phyloP scores from a whole-genome alignment of 2,888 invertebrate genomes.

The Stenoptilia bipunctidactyla region DNA sequence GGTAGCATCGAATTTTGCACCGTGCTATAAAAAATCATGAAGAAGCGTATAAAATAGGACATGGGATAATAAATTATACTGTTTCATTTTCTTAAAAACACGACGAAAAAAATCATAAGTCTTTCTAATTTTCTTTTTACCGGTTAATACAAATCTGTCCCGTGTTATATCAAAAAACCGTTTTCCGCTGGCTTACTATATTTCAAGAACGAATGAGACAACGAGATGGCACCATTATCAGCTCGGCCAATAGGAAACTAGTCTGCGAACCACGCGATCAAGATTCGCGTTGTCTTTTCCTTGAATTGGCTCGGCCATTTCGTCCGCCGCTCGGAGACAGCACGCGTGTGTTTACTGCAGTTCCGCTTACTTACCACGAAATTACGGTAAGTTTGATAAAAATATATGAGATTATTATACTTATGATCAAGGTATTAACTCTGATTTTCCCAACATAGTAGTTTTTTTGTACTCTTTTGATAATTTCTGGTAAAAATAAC shows the following conservation, averaged over 20 bases:
- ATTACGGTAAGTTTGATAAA: not conserved
- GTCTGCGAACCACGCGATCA: not conserved
- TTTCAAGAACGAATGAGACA: not conserved
- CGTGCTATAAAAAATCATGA: too few relatives aligned
- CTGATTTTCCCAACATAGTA: not conserved
- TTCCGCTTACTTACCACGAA: not conserved
- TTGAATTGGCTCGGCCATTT: not conserved
- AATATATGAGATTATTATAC: not conserved
- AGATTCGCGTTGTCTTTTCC: not conserved
- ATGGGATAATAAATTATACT: too few relatives aligned
- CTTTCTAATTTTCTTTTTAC: too few relatives aligned
- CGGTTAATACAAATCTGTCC: too few relatives aligned
- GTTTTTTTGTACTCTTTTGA: not conserved
- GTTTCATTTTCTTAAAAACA: too few relatives aligned
- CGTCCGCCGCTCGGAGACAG: not conserved
- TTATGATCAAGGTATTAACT: not conserved
- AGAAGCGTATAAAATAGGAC: too few relatives aligned
- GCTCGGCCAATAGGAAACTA: not conserved
- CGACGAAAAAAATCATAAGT: too few relatives aligned
- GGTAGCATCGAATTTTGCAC: not conserved
- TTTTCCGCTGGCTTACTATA: too few relatives aligned
- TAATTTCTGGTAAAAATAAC: not conserved
- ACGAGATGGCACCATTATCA: not conserved
- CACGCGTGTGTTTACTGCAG: not conserved
- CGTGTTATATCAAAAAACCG: too few relatives aligned